phyloP scores from a whole-genome alignment of 1,140 invertebrate genomes.

The Euura saliciscinereae region DNA sequence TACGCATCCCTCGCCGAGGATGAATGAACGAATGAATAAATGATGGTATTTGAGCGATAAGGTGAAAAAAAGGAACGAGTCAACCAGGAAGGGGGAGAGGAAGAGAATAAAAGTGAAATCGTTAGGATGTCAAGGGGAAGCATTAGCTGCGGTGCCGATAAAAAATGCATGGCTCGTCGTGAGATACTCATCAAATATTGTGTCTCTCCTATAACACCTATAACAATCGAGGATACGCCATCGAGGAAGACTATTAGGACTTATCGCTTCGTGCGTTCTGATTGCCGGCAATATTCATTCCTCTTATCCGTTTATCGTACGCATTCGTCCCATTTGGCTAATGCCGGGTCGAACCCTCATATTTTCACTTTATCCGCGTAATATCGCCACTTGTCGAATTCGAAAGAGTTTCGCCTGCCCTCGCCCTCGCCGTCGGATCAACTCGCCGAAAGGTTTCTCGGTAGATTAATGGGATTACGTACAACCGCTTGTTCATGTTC shows the following conservation, averaged over 20 bases:
- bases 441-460: no score
- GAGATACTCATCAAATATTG: neutral
- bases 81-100: neutral
- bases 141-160: neutral
- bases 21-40: no score
- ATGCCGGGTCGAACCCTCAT: no score
- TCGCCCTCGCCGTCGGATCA: no score
- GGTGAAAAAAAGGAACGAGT: no score
- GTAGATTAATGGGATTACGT: no score
- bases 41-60: no score
- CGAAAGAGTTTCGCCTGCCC: no score
- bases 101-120: neutral
- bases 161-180: neutral
- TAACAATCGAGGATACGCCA: slow-evolving; percentile 3
- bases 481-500: no score
- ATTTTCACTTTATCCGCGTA: no score
- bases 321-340: neutral
- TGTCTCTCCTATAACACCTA: neutral
- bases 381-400: no score
- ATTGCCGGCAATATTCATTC: neutral
- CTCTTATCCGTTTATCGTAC: neutral
- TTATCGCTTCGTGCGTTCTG: neutral
- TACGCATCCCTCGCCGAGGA: no score
- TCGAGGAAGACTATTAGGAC: neutral
- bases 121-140: neutral